A percentile compares a stretch with the other conserved stretches of the same genome.
Evolutionary conservation across 2,888 invertebrate species (phyloP).

Genomic region (Athalia cordata): DNA sequence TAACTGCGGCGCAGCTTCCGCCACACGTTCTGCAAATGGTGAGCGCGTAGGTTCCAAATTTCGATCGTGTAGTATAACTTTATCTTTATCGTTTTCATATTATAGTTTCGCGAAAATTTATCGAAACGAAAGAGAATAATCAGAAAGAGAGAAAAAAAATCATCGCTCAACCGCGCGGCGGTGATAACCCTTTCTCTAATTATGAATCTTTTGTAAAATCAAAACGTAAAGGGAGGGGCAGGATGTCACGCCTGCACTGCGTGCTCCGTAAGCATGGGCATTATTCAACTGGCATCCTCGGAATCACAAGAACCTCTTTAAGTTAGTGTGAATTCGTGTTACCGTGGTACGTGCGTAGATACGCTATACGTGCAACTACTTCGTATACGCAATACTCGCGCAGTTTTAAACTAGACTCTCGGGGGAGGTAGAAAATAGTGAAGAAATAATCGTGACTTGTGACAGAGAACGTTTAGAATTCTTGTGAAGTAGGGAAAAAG

Average conservation of each 20-base stretch:
- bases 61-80: too few relatives aligned
- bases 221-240: conserved; percentile 57
- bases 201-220: conserved; percentile 51
- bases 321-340: conserved; percentile 1
- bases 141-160: too few relatives aligned
- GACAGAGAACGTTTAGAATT: conserved; percentile 31
- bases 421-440: not conserved
- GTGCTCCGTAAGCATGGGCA: conserved; percentile 59
- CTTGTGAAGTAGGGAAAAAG: conserved; percentile 9
- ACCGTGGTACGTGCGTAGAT: conserved; percentile 35
- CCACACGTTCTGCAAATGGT: not conserved
- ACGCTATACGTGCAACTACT: conserved; percentile 3
- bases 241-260: conserved; percentile 68
- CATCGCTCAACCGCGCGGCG: not conserved
- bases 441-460: not conserved
- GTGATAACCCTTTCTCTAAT: conserved; percentile 50
- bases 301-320: conserved; percentile 58
- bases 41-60: not conserved
- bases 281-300: conserved; percentile 54
- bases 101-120: too few relatives aligned
- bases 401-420: not conserved
- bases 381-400: not conserved
- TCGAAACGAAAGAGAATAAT: not conserved
- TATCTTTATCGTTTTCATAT: too few relatives aligned
- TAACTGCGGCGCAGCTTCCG: too few relatives aligned